Evolutionary conservation across 2,888 invertebrate genomes (phyloP), one percentile per base, ranked within the genome.

Genomic region (Sialis lutaria): DNA sequence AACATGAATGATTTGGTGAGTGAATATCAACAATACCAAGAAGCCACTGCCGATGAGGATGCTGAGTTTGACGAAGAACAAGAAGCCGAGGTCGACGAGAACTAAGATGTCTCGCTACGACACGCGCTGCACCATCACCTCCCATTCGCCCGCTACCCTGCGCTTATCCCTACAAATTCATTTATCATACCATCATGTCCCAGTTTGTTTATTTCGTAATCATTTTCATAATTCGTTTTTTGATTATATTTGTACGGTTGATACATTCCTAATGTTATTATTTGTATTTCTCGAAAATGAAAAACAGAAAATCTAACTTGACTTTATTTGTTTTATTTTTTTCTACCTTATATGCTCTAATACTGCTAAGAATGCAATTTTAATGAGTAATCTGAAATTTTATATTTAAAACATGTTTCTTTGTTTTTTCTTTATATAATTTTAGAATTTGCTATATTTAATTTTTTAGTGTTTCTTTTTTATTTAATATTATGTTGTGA

Each of bases 1-100:
- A 96, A 95, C 77, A 92, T 95, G 91, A 92, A 87, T 67, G 88
- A 88, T 62, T 65, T 88, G 64, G 87, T 89, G n/a, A 86, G 87
- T 1, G 91, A 91, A 64, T 92, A 92, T 68, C 91, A 92, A 65
- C 91, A 91, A 63, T 92, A 91, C 72, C 91, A 91, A 69, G 90
- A 83, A 65, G 88, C 87, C 51, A 85, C 83, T 54, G 82, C 83
- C 55, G 84, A 85, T 58, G 84, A 85, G 62, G 84, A 84, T 61
- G 81, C 80, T 0, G 84, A 84, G 68, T 85, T 83, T 65, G 84
- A 84, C 57, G 84, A 84, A 64, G 80, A 80, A 57, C 75, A 75
- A 57, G 79, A 79, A 62, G 78, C 75, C 55, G 80, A 79, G 66
- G 78, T 79, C 61, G 80, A 80, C 56, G 79, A 79, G 54, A 70